phyloP scores from a whole-genome alignment of 2,797 vertebrate genomes.

The Liparis tanakae region DNA sequence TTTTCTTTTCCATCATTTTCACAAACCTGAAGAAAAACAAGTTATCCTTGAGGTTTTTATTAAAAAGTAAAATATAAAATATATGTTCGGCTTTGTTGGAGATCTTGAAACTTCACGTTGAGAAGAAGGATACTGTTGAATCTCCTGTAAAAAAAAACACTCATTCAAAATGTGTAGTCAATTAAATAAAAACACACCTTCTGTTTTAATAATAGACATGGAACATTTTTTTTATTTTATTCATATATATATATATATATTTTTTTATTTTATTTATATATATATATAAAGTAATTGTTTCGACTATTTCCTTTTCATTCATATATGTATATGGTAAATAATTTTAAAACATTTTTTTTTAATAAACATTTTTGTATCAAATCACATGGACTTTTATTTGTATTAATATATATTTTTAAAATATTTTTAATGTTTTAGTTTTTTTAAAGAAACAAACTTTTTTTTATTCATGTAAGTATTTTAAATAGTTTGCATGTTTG shows the following conservation, averaged over 20 bases:
- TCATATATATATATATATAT: too few relatives aligned
- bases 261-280: too few relatives aligned
- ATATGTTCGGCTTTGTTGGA: not conserved
- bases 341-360: too few relatives aligned
- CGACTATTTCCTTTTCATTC: too few relatives aligned
- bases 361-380: too few relatives aligned
- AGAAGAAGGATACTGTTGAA: not conserved
- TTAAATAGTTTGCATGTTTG: accelerated
- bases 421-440: not conserved
- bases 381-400: too few relatives aligned
- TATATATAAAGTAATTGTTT: too few relatives aligned
- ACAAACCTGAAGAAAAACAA: too few relatives aligned
- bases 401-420: not conserved
- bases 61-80: not conserved
- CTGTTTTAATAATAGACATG: not conserved
- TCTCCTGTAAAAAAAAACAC: not conserved
- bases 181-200: not conserved
- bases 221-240: not conserved
- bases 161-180: not conserved
- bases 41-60: not conserved
- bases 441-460: too few relatives aligned
- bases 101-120: not conserved
- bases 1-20: too few relatives aligned
- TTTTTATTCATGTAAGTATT: not conserved
- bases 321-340: not conserved